These are phyloP conservation scores for Latheticus oryzae DNA, from an alignment of 2,888 invertebrate genomes.

Conservation along the genomic window DNA sequence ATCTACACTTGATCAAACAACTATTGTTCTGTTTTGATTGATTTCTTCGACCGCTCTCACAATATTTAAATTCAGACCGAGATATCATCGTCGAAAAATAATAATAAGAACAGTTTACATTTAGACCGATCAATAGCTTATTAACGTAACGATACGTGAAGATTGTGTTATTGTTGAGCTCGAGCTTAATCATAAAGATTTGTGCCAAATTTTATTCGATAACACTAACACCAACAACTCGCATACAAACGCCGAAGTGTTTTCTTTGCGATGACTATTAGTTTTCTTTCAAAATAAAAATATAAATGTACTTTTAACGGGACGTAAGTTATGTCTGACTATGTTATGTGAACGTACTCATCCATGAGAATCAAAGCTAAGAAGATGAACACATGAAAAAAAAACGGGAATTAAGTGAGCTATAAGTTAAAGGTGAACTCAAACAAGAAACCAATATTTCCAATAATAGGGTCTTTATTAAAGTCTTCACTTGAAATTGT, in stretches of 20 bases:
- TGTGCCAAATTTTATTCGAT: constrained; percentile 5
- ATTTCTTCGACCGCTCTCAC: constrained; percentile 47
- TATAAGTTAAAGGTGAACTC: too few relatives aligned
- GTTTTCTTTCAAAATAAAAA: constrained; percentile 6
- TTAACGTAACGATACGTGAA: constrained; percentile 32
- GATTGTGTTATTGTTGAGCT: constrained; percentile 10
- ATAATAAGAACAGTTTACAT: constrained; percentile 16
- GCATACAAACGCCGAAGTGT: constrained; percentile 6
- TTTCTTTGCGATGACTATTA: constrained; percentile 4
- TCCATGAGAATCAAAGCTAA: too few relatives aligned
- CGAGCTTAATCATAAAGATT: constrained; percentile 9
- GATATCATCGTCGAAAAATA: constrained; percentile 43
- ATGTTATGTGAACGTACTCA: too few relatives aligned
- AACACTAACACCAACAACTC: neutral
- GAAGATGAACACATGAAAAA: too few relatives aligned
- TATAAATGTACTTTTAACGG: neutral
- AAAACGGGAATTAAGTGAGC: too few relatives aligned
- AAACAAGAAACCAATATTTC: too few relatives aligned
- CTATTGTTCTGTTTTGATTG: constrained; percentile 50
- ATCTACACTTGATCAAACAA: constrained; percentile 51
- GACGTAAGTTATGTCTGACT: too few relatives aligned
- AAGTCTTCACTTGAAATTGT: too few relatives aligned
- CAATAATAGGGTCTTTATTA: too few relatives aligned
- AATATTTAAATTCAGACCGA: constrained; percentile 47
- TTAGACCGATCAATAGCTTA: constrained; percentile 35